Base-by-base conservation (phyloP, 2,797 vertebrate genomes). In the Dromococcyx pavoninus region DNA sequence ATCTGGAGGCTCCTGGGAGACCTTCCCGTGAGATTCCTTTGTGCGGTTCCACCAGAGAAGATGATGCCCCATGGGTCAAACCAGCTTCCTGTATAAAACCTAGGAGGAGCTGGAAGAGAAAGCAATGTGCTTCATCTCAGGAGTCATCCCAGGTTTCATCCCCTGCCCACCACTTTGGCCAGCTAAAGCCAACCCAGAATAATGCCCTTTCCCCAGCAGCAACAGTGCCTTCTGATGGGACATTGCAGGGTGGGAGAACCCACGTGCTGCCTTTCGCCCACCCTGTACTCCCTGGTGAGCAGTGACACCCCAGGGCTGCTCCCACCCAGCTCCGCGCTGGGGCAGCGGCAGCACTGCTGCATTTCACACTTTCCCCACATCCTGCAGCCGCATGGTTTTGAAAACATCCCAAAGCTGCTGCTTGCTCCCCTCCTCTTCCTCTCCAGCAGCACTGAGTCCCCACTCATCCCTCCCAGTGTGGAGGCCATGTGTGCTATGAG, bases 301-400 rank as follows among this genome's bases (percentile, higher is more conserved):
- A 15, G n/a, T 71, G 14, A 0, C 58, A n/a, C 18, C 8, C 5
- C 11, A 13, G 35, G 17, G 0, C 32, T 50, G 60, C n/a, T 50
- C 73, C 65, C 65, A 65, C 9, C 2, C 2, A 0, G 83, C 57
- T 32, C 46, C 0, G 1, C 0, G 1, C 78, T 14, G 44, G 50
- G 44, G 25, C 61, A 50, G 46, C 89, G 3, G 27, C 50, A 85
- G 39, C 64, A 65, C 21, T 1, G 0, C 13, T 32, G 27, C 51
- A 6, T 48, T 85, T 93, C 89, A 71, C 89, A 35, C 82, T 51
- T 67, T 65, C 57, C 76, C 79, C 65, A 83, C 90, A 94, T 95
- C 95, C 88, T 95, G 91, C 51, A 79, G 71, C 64, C 3, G 0
- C 2, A 8, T 19, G n/a, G 66, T 13, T 86, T 48, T 79, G 25